A percentile compares a stretch with the other conserved stretches of the same genome.
phyloP scores from a whole-genome alignment of 2,888 invertebrate species.

The Callinectes sapidus region DNA sequence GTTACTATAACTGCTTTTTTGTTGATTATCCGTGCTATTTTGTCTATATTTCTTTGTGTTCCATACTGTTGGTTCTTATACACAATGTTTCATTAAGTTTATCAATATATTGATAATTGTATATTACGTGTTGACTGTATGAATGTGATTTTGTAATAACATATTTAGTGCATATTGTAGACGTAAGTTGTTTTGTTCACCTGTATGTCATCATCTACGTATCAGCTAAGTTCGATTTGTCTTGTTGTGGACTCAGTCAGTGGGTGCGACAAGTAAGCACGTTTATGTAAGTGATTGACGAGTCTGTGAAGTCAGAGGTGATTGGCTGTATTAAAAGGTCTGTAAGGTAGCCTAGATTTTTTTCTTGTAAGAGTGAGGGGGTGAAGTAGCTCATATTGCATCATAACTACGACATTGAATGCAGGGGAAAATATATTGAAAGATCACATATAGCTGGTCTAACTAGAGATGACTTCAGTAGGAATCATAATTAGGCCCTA shows the following conservation, averaged over 20 bases:
- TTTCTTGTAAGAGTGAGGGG: not conserved
- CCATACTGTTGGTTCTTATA: not conserved
- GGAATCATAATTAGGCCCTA: not conserved
- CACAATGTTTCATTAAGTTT: not conserved
- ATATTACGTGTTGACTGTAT: not conserved
- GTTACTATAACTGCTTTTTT: too few relatives aligned
- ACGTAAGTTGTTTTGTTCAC: not conserved
- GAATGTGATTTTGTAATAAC: not conserved
- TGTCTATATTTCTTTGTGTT: too few relatives aligned
- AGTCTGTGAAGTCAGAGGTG: not conserved
- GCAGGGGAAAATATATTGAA: not conserved
- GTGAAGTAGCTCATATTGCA: not conserved
- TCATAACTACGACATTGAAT: not conserved
- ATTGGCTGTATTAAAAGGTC: not conserved
- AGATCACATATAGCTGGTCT: too few relatives aligned
- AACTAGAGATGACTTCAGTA: not conserved
- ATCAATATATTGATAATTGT: not conserved
- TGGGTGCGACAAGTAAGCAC: not conserved
- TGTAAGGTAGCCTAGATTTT: not conserved
- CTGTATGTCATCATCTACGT: not conserved
- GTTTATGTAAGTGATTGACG: not conserved
- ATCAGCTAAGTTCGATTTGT: not conserved
- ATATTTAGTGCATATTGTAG: not conserved
- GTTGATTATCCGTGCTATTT: too few relatives aligned
- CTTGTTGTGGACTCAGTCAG: not conserved